These are phyloP conservation scores for Danionella cerebrum DNA, from an alignment of 2,113 vertebrate genomes.

Conservation along the genomic window DNA sequence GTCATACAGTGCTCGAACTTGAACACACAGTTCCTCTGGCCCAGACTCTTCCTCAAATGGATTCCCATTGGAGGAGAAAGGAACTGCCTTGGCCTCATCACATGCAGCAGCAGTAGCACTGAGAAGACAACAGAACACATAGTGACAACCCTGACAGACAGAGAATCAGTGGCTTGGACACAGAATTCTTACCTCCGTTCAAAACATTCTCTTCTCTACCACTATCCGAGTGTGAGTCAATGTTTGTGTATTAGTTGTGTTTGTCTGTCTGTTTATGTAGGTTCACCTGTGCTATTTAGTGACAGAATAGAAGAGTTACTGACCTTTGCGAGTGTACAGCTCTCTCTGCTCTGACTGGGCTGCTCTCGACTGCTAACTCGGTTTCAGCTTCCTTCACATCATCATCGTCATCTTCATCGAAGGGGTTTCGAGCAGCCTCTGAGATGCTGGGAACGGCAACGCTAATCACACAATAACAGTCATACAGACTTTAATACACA, in stretches of 20 bases:
- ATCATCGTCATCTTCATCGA: conserved; percentile 72
- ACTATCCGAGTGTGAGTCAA: no score
- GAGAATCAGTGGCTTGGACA: not conserved
- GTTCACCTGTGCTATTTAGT: not conserved
- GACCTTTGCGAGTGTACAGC: conserved; percentile 90
- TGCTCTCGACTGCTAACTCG: conserved; percentile 64
- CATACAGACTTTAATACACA: conserved; percentile 28
- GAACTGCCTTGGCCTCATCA: conserved; percentile 86
- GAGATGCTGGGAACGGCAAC: conserved; percentile 79
- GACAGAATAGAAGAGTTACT: conserved; percentile 66
- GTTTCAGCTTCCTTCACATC: conserved; percentile 37
- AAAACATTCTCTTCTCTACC: no score
- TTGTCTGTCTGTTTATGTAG: not conserved
- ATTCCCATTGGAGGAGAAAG: conserved; percentile 83
- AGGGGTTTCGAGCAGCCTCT: conserved; percentile 83
- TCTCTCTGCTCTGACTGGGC: conserved; percentile 86
- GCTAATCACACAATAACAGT: conserved; percentile 79
- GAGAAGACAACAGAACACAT: not conserved
- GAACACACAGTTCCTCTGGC: conserved; percentile 63
- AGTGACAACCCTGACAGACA: not conserved
- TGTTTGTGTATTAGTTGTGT: not conserved
- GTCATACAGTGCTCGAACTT: conserved; percentile 88
- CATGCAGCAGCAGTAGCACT: conserved; percentile 68
- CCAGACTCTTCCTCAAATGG: conserved; percentile 90
- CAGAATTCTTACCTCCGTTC: no score